phyloP scores from a whole-genome alignment of 2,888 invertebrate genomes.

The Phlogophora meticulosa region DNA sequence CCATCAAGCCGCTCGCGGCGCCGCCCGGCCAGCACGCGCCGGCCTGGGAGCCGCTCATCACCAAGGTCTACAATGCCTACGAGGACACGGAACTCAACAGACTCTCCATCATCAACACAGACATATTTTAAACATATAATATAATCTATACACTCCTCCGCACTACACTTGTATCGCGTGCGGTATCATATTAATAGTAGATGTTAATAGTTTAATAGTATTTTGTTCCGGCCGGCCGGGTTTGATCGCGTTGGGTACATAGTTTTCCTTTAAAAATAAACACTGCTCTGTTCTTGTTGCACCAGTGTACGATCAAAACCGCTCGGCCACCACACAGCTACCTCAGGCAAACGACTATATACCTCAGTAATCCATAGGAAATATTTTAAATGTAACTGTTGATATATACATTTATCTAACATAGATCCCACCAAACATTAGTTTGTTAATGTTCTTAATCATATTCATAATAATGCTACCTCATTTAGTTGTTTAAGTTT shows the following conservation, averaged over 20 bases:
- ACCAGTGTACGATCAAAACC: conserved; percentile 40
- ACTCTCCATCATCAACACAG: conserved; percentile 76
- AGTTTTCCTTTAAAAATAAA: conserved; percentile 42
- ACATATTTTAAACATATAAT: conserved; percentile 71
- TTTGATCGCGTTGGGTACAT: conserved; percentile 52
- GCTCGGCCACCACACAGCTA: conserved; percentile 74
- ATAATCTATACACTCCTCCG: conserved; percentile 26
- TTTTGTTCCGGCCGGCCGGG: conserved; percentile 67
- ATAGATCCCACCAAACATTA: conserved; percentile 90
- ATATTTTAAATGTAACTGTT: conserved; percentile 85
- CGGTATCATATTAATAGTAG: conserved; percentile 56
- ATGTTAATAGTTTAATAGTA: conserved; percentile 68
- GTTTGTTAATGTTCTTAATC: conserved; percentile 81
- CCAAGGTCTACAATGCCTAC: conserved; percentile 74
- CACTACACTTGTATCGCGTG: conserved; percentile 14
- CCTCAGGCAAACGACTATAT: conserved; percentile 86
- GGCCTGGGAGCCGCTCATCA: conserved; percentile 78
- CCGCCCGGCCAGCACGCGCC: neutral
- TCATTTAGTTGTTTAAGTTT: conserved; percentile 82
- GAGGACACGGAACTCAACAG: conserved; percentile 70
- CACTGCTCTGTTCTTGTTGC: conserved; percentile 41
- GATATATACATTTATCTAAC: conserved; percentile 81
- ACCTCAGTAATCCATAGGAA: conserved; percentile 89
- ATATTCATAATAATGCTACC: conserved; percentile 89
- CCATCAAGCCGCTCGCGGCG: conserved; percentile 79